Conservation (phyloP, 2,113 vertebrate species). For the Eonycteris spelaea region DNA sequence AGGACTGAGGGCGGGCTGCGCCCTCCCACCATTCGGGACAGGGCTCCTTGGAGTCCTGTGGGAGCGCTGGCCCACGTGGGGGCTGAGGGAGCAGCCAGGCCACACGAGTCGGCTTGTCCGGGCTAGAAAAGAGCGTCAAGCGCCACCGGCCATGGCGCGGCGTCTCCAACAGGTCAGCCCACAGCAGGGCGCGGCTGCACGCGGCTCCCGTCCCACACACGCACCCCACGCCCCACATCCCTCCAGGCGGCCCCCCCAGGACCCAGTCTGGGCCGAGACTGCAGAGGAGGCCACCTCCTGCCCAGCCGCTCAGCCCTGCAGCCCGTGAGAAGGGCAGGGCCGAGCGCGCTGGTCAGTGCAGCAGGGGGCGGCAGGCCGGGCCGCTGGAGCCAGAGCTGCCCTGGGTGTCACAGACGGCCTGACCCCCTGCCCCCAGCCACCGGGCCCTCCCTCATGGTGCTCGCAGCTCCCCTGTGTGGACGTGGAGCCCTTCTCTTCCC, state of each 20-base stretch:
- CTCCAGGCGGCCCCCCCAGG: neutral
- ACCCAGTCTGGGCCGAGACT: neutral
- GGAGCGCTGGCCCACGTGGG: neutral
- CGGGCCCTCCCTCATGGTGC: neutral
- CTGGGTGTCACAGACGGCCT: neutral
- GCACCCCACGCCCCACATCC: neutral
- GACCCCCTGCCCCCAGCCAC: neutral
- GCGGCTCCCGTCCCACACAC: neutral
- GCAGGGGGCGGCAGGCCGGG: neutral
- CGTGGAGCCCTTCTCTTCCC: rapidly evolving
- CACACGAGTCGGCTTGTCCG: neutral
- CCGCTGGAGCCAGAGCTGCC: neutral
- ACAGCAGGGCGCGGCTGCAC: neutral
- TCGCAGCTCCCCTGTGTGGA: neutral
- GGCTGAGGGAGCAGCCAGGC: neutral
- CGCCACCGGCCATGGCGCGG: neutral
- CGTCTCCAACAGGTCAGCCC: neutral
- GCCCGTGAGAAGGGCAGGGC: neutral
- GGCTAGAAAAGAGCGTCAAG: neutral
- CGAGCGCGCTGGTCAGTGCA: rapidly evolving
- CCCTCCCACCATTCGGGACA: no score
- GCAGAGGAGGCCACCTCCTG: no score
- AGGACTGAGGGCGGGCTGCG: neutral
- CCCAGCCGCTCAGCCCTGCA: no score
- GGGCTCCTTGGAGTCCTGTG: neutral